Evolutionary conservation across 1,140 invertebrate genomes (phyloP).

Genomic region (Anastatus disparis): DNA sequence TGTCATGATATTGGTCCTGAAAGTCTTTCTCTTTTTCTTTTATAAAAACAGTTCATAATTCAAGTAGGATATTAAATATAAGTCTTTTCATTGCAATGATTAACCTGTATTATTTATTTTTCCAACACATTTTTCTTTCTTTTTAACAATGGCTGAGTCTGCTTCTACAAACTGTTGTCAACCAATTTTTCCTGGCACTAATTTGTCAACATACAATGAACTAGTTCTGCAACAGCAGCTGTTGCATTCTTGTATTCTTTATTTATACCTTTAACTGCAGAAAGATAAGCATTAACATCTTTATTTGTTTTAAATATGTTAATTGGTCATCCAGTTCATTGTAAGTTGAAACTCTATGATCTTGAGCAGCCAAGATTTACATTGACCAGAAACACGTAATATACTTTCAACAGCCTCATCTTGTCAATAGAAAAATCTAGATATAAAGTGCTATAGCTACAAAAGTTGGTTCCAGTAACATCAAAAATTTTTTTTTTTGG

Average conservation of each 20-base stretch:
- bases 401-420: conserved; percentile 71
- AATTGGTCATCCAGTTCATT: conserved; percentile 75
- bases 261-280: conserved; percentile 72
- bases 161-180: conserved; percentile 75
- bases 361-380: conserved; percentile 72
- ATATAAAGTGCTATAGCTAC: conserved; percentile 89
- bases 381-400: conserved; percentile 68
- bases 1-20: too few relatives aligned
- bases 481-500: conserved; percentile 77
- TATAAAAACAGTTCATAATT: too few relatives aligned
- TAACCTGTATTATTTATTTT: conserved; percentile 74
- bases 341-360: conserved; percentile 73
- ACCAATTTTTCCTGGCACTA: conserved; percentile 74
- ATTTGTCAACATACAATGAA: conserved; percentile 72
- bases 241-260: conserved; percentile 74
- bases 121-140: conserved; percentile 75
- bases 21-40: too few relatives aligned
- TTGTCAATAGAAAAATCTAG: conserved; percentile 93
- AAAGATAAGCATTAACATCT: conserved; percentile 69
- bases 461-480: conserved; percentile 93
- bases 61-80: too few relatives aligned
- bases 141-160: conserved; percentile 70
- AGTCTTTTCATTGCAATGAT: conserved; percentile 62
- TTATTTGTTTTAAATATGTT: conserved; percentile 72
- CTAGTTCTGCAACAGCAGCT: conserved; percentile 69